Percentiles rank a stretch among this genome's conserved stretches.
These are phyloP conservation scores for Portevinia maculata DNA, from an alignment of 2,888 invertebrate species.

Conservation along the genomic window DNA sequence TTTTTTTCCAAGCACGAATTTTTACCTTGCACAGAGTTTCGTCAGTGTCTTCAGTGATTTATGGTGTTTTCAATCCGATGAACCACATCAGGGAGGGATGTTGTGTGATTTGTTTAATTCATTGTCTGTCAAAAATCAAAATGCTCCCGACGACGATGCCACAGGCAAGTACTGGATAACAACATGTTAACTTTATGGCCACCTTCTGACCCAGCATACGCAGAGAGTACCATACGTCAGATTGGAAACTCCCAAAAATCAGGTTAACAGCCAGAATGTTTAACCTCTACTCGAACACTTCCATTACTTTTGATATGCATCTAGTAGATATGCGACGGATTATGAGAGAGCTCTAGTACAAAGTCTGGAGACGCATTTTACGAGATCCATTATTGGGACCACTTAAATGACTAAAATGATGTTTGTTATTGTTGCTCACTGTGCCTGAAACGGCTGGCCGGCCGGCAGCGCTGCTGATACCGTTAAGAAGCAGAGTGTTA, in stretches of 20 bases:
- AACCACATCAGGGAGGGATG: slow-evolving; percentile 8
- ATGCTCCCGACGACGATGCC: slow-evolving; percentile 2
- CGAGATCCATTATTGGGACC: slow-evolving; percentile 48
- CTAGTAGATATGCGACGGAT: slow-evolving; percentile 16
- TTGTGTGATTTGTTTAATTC: slow-evolving; percentile 60
- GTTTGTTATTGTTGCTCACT: slow-evolving; percentile 7
- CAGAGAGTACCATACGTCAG: slow-evolving; percentile 26
- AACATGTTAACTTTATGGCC: slow-evolving; percentile 8
- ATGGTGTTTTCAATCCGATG: slow-evolving; percentile 56
- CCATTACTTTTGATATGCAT: slow-evolving; percentile 60
- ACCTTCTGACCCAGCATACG: slow-evolving; percentile 13
- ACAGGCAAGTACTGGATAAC: not conserved
- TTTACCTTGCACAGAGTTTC: slow-evolving; percentile 34
- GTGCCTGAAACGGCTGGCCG: not conserved
- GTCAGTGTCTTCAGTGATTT: slow-evolving; percentile 65
- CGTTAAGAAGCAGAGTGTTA: slow-evolving; percentile 57
- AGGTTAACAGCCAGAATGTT: slow-evolving; percentile 36
- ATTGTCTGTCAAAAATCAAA: slow-evolving; percentile 59
- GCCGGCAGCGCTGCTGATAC: slow-evolving; percentile 28
- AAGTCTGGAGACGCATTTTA: slow-evolving; percentile 31
- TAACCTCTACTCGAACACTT: slow-evolving; percentile 47
- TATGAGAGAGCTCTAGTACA: slow-evolving; percentile 1
- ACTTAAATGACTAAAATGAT: slow-evolving; percentile 36
- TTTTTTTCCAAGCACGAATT: slow-evolving; percentile 66
- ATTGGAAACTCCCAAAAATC: slow-evolving; percentile 34